Base-by-base conservation (phyloP, 2,797 vertebrate genomes). In the Labeo calbasu region DNA sequence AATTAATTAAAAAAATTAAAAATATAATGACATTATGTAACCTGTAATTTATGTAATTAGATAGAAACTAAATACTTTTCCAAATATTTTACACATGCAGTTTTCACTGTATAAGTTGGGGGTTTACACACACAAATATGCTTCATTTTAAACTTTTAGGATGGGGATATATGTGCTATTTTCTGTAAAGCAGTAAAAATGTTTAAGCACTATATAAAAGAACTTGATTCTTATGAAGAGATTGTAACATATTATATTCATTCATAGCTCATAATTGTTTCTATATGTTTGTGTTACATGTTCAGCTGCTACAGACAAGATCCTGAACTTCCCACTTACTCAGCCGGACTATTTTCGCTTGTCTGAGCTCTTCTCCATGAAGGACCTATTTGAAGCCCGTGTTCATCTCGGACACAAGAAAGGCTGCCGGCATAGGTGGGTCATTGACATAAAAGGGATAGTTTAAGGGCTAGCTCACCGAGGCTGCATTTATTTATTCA, bases 391-490 rank as follows among this genome's bases (percentile, higher is more conserved):
- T 15, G 89, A 98, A 0, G 97, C 98, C 75, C 94, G 96, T 0
- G 97, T 99, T 23, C 98, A 99, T 88, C 94, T 99, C 36, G 98
- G 98, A 1, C 98, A 99, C 89, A 99, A 99, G 77, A 96, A 94
- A 3, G 96, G 96, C 1, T 98, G 97, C 88, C 95, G 98, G 10
- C 97, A 99, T 92, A 96, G 97, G 98, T 98, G 50, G 36, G 92
- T 88, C 17, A 63, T 4, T 66, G 2, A 50, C 25, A 11, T 65
- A 32, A 65, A 28, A 28, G 23, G 13, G 23, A 63, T 15, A 28
- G 23, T 65, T 46, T 9, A 46, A 46, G 8, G 43, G 8, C 9
- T 46, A 46, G 43, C 43, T 46, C 43, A 46, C 43, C 1, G 43
- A 46, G 40, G 40, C 7, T 43, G 40, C 40, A 43, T 43, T 43